A percentile compares a stretch with the other conserved stretches of the same genome.
Evolutionary conservation across 1,140 invertebrate species (phyloP).

Genomic region (Rhyzopertha dominica): DNA sequence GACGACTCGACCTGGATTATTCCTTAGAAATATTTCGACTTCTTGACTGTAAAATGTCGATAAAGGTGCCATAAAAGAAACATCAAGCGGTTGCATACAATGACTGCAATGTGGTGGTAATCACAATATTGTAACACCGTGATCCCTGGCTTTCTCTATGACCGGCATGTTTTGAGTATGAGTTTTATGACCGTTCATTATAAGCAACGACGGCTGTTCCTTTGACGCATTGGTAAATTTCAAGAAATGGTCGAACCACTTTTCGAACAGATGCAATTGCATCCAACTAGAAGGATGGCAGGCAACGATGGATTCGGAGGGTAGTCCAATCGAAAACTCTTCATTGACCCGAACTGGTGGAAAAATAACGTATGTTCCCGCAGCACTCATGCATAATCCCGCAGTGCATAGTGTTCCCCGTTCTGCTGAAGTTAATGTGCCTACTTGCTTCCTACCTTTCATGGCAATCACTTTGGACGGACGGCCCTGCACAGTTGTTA

Average conservation of each 20-base stretch:
- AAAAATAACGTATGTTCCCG: too few species aligned
- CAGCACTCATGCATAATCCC: too few species aligned
- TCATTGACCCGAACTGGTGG: too few species aligned
- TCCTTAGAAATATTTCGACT: slow-evolving; percentile 3
- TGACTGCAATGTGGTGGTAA: too few species aligned
- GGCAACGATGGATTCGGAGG: neutral
- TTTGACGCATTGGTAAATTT: neutral
- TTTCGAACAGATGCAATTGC: slow-evolving; percentile 11
- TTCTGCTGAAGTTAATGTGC: too few species aligned
- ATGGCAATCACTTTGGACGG: too few species aligned
- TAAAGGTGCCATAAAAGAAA: slow-evolving; percentile 11
- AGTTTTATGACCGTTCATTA: slow-evolving; percentile 10
- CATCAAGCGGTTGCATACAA: slow-evolving; percentile 10
- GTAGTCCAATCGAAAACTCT: too few species aligned
- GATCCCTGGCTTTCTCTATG: slow-evolving; percentile 5
- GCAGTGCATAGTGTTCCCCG: too few species aligned
- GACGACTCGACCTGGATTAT: slow-evolving; percentile 4
- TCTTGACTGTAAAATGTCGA: neutral
- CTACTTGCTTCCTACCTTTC: too few species aligned
- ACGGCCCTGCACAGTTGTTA: too few species aligned
- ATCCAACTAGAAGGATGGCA: slow-evolving; percentile 10
- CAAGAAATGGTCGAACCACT: slow-evolving; percentile 12
- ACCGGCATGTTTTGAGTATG: slow-evolving; percentile 8
- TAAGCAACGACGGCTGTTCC: neutral
- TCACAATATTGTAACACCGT: slow-evolving; percentile 5